A percentile compares a stretch with the other conserved stretches of the same genome.
Conservation (phyloP, 2,113 vertebrate species). For the Siniperca knerii region DNA sequence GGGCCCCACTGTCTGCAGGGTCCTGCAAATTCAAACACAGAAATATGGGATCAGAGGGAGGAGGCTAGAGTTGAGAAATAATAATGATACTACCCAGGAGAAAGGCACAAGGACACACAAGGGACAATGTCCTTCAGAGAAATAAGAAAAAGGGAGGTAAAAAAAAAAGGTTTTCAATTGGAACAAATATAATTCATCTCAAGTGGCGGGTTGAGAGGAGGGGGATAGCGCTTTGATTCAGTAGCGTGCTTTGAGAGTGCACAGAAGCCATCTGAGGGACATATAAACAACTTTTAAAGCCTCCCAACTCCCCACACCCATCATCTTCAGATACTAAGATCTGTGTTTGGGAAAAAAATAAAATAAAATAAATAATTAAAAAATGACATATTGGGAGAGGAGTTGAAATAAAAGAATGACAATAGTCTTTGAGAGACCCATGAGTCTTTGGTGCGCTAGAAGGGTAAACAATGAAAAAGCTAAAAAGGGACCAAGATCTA, state of each 20-base stretch:
- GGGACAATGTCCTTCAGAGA: conserved; percentile 55
- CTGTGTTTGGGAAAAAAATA: conserved; percentile 15
- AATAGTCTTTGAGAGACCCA: conserved; percentile 33
- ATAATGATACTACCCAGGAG: conserved; percentile 34
- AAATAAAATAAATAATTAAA: conserved; percentile 4
- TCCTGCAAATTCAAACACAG: conserved; percentile 83
- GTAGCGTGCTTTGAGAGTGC: conserved; percentile 34
- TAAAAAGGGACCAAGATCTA: not conserved
- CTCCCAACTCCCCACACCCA: conserved; percentile 35
- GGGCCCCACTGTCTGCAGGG: conserved; percentile 96
- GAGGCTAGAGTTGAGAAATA: conserved; percentile 20
- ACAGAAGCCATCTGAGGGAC: conserved; percentile 52
- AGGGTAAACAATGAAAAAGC: conserved; percentile 31
- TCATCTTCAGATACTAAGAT: conserved; percentile 55
- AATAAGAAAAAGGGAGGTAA: conserved; percentile 25
- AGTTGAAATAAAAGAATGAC: conserved; percentile 51
- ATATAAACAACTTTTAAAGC: conserved; percentile 67
- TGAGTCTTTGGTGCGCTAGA: not conserved
- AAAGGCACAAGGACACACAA: conserved; percentile 45
- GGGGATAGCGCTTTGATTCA: conserved; percentile 47
- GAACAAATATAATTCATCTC: conserved; percentile 67
- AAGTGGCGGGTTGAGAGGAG: conserved; percentile 34
- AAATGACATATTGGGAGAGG: conserved; percentile 23
- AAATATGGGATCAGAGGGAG: not conserved
- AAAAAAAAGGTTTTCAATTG: conserved; percentile 46